Conservation (phyloP, 1,140 invertebrate species). For the Megathymus violae region DNA sequence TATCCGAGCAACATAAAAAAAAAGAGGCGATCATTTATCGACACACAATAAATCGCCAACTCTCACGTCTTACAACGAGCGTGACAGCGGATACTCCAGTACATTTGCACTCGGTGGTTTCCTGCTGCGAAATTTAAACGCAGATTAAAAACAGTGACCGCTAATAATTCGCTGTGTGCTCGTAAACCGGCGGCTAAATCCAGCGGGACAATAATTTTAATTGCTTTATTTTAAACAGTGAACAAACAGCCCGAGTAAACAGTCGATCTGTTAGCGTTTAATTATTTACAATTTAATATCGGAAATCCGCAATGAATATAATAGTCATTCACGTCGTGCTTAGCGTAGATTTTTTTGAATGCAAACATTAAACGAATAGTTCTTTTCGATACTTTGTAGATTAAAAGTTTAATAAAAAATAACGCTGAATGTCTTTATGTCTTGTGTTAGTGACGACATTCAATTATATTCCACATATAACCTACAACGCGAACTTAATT, state of each 20-base stretch:
- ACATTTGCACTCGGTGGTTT: constrained; percentile 38
- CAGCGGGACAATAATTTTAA: constrained; percentile 46
- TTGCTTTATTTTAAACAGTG: constrained; percentile 43
- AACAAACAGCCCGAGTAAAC: constrained; percentile 34
- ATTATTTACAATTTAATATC: constrained; percentile 48
- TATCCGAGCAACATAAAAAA: too few relatives aligned
- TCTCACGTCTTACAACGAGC: neutral
- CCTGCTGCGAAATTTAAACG: constrained; percentile 46
- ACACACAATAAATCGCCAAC: neutral
- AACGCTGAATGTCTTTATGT: too few relatives aligned
- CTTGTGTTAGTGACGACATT: too few relatives aligned
- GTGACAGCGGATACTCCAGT: constrained; percentile 15
- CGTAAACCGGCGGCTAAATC: constrained; percentile 40
- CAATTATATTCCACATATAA: too few relatives aligned
- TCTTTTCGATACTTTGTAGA: neutral
- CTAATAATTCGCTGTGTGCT: constrained; percentile 40
- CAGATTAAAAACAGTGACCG: constrained; percentile 50
- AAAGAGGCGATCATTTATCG: too few relatives aligned
- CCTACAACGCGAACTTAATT: too few relatives aligned
- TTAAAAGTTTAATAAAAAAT: too few relatives aligned
- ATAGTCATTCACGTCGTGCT: constrained; percentile 8
- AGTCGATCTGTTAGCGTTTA: constrained; percentile 42
- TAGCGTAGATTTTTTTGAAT: constrained; percentile 3
- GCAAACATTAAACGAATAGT: constrained; percentile 10
- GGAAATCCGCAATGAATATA: constrained; percentile 36